A percentile compares a stretch with the other conserved stretches of the same genome.
phyloP scores from a whole-genome alignment of 2,888 invertebrate genomes.

The Atethmia centrago region DNA sequence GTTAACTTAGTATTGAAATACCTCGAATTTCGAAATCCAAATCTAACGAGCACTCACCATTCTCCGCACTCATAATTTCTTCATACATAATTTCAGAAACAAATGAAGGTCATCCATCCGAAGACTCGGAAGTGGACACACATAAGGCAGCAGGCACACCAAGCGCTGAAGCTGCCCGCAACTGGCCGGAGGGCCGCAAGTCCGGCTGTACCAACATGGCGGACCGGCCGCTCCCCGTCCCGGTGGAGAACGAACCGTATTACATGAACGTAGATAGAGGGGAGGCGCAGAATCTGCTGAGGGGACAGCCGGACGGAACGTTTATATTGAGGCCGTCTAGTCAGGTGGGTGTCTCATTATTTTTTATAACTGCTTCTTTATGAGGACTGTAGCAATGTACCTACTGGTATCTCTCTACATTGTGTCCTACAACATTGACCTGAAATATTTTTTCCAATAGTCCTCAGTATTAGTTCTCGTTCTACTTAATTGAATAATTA shows the following conservation, averaged over 20 bases:
- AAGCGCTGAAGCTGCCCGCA: slow-evolving; percentile 51
- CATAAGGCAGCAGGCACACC: slow-evolving; percentile 52
- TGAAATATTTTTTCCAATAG: not conserved
- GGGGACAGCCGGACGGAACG: slow-evolving; percentile 90
- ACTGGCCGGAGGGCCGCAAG: slow-evolving; percentile 71
- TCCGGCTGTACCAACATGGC: slow-evolving; percentile 80
- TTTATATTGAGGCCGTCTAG: slow-evolving; percentile 91
- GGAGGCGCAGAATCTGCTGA: slow-evolving; percentile 88
- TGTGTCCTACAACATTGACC: not conserved
- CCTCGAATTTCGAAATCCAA: not conserved
- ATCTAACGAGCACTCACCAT: not conserved
- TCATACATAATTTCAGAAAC: slow-evolving; percentile 75
- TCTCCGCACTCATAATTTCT: not conserved
- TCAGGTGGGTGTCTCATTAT: slow-evolving; percentile 74
- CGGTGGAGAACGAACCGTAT: slow-evolving; percentile 89
- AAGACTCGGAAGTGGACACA: slow-evolving; percentile 77
- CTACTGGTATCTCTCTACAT: not conserved
- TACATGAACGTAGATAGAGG: slow-evolving; percentile 90
- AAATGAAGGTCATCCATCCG: slow-evolving; percentile 77
- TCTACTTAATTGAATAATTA: not conserved
- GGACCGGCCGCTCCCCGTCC: slow-evolving; percentile 87
- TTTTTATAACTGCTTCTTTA: not conserved
- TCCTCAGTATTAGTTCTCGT: not conserved
- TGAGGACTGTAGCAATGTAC: not conserved
- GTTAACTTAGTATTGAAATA: not conserved